Base-by-base conservation (phyloP, 2,888 invertebrate species). In the Seira ritae region DNA sequence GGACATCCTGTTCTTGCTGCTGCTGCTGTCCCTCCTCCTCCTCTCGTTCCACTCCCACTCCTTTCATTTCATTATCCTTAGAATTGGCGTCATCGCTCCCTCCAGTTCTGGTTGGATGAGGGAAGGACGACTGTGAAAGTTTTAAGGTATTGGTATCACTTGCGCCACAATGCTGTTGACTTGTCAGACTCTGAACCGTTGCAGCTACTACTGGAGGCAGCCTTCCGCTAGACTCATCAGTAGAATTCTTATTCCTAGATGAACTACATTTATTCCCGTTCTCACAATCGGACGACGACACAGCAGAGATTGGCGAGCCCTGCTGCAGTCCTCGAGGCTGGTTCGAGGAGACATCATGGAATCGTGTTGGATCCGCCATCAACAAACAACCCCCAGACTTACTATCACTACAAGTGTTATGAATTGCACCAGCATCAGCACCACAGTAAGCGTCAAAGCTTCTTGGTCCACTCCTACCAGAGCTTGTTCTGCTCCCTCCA, bases 101-200 rank as follows among this genome's bases (percentile, higher is more conserved):
- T 55, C 23, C 68, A 42, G 71, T 72, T 67, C 68, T 55, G 55
- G 55, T 55, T 55, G 55, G 17, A 55, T 55, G 37, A 70, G 76
- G 67, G 82, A 65, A 77, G 46, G 77, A 68, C 72, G 77, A 73
- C 74, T 24, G 77, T 83, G 83, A 83, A 83, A 83, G 83, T 78
- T 83, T 83, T 50, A 78, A 78, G 83, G 83, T 83, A 70, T 78
- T 83, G 73, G 78, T 83, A 83, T 78, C 83, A 83, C 83, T 78
- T 73, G 67, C 81, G 72, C 74, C 74, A 23, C 74, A 74, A 55
- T 55, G 55, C 55, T 55, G 55, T 46, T 67, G 67, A 65, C 50
- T 42, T 31, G 24, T 37, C 37, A 31, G 55, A 55, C 55, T 37
- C 42, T n/a, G 37, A 22, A 50, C 31, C 55, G 46, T 67, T 55